Conservation (phyloP, 2,113 vertebrate genomes). For the Microtus montanus region DNA sequence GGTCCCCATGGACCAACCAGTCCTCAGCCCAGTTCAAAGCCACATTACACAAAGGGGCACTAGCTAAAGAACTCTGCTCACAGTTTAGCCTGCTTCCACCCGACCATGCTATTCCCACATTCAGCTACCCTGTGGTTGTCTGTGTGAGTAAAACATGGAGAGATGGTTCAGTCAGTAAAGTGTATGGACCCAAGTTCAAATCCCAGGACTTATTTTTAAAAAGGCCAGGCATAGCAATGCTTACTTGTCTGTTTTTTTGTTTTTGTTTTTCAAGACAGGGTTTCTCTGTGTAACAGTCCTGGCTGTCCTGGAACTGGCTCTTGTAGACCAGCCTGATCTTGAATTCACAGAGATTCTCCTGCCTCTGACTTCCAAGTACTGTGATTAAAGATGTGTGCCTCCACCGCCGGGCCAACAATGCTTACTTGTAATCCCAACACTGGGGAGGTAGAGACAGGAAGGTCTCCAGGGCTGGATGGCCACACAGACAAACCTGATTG, state of each 20-base stretch:
- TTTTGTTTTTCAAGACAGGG: too few species aligned
- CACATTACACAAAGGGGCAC: neutral
- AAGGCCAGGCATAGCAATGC: neutral
- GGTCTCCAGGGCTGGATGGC: neutral
- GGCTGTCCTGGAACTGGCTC: too few species aligned
- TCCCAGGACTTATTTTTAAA: neutral
- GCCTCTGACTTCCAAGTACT: too few species aligned
- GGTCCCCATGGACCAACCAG: neutral
- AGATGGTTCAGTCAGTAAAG: neutral
- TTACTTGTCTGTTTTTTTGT: too few species aligned
- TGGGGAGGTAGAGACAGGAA: neutral
- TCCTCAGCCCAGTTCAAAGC: neutral
- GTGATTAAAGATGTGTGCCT: too few species aligned
- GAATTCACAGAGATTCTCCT: too few species aligned
- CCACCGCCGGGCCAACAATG: too few species aligned
- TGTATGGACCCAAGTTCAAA: neutral
- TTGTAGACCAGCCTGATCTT: too few species aligned
- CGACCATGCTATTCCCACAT: rapidly evolving
- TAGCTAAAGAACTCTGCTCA: neutral
- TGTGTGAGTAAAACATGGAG: neutral
- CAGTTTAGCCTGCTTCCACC: neutral
- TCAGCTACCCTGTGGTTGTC: neutral
- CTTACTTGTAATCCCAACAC: neutral
- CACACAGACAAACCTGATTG: too few species aligned
- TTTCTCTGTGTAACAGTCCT: too few species aligned